Evolutionary conservation across 2,888 invertebrate genomes (phyloP).

Genomic region (Clanis bilineata): DNA sequence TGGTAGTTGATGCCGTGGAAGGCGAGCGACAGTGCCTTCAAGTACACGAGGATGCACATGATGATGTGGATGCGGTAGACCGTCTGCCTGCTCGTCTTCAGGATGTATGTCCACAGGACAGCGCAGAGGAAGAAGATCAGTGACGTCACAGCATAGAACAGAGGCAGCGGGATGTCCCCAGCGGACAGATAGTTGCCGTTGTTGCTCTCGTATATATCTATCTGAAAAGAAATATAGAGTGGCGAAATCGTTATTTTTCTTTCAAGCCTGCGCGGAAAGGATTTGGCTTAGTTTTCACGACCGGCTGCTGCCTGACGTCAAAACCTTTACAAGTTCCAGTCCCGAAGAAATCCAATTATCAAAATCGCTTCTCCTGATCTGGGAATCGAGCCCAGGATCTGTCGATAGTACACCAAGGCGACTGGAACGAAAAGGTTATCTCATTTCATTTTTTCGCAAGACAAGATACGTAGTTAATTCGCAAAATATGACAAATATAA

Average conservation of each 20-base stretch:
- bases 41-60: slow-evolving; percentile 96
- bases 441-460: too few relatives aligned
- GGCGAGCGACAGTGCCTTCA: slow-evolving; percentile 95
- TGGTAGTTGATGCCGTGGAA: slow-evolving; percentile 98
- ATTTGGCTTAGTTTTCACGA: too few relatives aligned
- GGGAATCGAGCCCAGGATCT: too few relatives aligned
- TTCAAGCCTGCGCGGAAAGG: too few relatives aligned
- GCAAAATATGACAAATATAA: too few relatives aligned
- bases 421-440: too few relatives aligned
- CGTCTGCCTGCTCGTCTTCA: slow-evolving; percentile 90
- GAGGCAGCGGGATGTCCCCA: slow-evolving; percentile 97
- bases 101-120: slow-evolving; percentile 94
- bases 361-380: too few relatives aligned
- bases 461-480: too few relatives aligned
- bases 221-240: slow-evolving; percentile 67
- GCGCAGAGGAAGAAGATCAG: slow-evolving; percentile 94
- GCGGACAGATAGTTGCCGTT: slow-evolving; percentile 94
- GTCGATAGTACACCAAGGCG: too few relatives aligned
- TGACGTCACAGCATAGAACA: slow-evolving; percentile 95
- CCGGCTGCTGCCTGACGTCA: too few relatives aligned
- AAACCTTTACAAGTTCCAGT: too few relatives aligned
- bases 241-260: not conserved
- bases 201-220: slow-evolving; percentile 94
- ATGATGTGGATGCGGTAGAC: slow-evolving; percentile 98
- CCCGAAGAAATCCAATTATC: too few relatives aligned